Evolutionary conservation across 2,113 vertebrate genomes (phyloP).

Genomic region (Psittacula cyanocephala): DNA sequence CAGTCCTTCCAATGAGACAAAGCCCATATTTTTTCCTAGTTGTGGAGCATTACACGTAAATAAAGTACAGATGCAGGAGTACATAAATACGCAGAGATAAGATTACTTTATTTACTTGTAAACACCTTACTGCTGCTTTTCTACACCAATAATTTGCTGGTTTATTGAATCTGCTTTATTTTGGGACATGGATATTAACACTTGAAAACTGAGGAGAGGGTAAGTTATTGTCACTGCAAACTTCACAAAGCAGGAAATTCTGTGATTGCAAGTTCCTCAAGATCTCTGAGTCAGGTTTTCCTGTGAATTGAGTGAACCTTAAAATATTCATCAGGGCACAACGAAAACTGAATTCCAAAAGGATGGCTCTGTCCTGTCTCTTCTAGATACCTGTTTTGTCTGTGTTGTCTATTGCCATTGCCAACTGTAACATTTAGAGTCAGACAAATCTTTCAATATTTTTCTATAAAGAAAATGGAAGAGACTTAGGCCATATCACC

Average conservation of each 20-base stretch:
- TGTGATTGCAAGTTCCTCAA: not conserved
- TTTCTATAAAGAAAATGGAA: not conserved
- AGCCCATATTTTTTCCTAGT: not conserved
- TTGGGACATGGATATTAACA: not conserved
- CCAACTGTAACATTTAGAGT: not conserved
- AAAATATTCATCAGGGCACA: not conserved
- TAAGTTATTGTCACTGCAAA: not conserved
- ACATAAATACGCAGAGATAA: not conserved
- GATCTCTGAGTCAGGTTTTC: not conserved
- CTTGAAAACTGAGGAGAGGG: not conserved
- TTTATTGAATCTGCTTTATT: not conserved
- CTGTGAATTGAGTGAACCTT: not conserved
- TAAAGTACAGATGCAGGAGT: not conserved
- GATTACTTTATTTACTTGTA: not conserved
- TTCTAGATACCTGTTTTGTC: not conserved
- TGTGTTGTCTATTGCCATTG: not conserved
- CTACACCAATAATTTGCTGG: not conserved
- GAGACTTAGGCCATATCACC: not conserved
- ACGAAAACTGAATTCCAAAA: not conserved
- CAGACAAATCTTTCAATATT: not conserved
- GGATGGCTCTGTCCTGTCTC: not conserved
- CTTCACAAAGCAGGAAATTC: not conserved
- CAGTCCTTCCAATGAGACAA: constrained; percentile 11
- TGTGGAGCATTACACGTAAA: not conserved
- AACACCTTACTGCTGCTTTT: not conserved